phyloP scores from a whole-genome alignment of 2,797 vertebrate genomes.

The Hirundo rustica region DNA sequence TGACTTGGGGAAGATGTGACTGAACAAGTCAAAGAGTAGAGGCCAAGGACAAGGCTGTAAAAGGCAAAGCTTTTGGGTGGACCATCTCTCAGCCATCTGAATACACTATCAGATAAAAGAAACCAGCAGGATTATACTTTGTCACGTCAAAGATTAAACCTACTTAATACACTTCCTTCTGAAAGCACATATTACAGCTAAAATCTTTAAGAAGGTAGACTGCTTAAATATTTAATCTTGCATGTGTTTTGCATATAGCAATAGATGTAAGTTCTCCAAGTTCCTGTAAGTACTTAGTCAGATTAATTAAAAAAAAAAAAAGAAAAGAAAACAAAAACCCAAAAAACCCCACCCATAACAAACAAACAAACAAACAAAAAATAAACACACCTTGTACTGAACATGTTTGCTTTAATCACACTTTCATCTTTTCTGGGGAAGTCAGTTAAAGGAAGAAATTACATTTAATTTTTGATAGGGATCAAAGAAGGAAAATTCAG shows the following conservation, averaged over 20 bases:
- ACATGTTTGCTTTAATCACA: slow-evolving; percentile 11
- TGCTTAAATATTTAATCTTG: slow-evolving; percentile 1
- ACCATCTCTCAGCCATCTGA: not conserved
- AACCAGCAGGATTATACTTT: not conserved
- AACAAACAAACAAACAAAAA: not conserved
- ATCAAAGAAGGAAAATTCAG: slow-evolving; percentile 14
- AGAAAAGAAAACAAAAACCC: not conserved
- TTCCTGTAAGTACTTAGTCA: not conserved
- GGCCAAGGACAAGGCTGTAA: not conserved
- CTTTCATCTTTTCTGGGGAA: slow-evolving; percentile 2
- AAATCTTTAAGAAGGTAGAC: not conserved
- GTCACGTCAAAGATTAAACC: not conserved
- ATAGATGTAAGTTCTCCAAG: slow-evolving; percentile 9
- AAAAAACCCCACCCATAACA: not conserved
- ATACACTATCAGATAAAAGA: not conserved
- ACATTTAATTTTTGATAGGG: slow-evolving; percentile 38
- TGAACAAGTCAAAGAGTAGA: not conserved
- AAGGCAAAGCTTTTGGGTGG: not conserved
- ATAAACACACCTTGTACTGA: not conserved
- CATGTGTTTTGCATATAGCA: not conserved
- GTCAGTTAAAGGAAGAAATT: slow-evolving; percentile 37
- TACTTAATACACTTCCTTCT: not conserved
- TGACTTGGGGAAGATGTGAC: not conserved
- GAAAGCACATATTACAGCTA: not conserved
- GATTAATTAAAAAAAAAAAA: not conserved